phyloP scores from a whole-genome alignment of 2,888 invertebrate genomes.

The Anodontia alba region DNA sequence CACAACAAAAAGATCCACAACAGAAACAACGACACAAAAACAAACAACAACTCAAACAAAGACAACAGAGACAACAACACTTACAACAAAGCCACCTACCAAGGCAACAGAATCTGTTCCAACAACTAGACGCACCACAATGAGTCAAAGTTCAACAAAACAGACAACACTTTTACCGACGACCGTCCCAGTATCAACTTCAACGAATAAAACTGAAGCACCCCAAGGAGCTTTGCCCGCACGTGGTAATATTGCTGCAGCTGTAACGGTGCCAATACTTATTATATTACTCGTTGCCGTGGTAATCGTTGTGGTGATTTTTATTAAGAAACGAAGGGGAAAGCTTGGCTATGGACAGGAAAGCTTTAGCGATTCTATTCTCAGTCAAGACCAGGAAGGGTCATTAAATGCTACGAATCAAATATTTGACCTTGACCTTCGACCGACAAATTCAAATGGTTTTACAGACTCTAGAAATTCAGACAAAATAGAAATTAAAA shows the following conservation, averaged over 20 bases:
- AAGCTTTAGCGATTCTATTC: conserved; percentile 73
- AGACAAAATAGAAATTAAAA: conserved; percentile 63
- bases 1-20: conserved; percentile 21
- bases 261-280: conserved; percentile 20
- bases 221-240: background rate
- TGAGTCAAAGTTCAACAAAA: conserved; percentile 27
- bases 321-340: conserved; percentile 50
- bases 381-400: conserved; percentile 68
- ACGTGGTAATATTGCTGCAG: background rate
- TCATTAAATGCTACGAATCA: conserved; percentile 73
- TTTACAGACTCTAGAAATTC: conserved; percentile 40
- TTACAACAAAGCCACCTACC: background rate
- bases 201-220: conserved; percentile 27
- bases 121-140: conserved; percentile 30
- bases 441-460: conserved; percentile 50
- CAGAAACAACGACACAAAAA: conserved; percentile 28
- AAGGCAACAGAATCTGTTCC: background rate
- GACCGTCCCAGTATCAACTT: conserved; percentile 25
- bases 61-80: conserved; percentile 8
- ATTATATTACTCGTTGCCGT: conserved; percentile 30
- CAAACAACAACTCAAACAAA: conserved; percentile 26
- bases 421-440: conserved; percentile 69
- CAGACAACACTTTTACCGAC: conserved; percentile 24
- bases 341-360: conserved; percentile 67
- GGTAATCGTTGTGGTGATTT: conserved; percentile 59